Evolutionary conservation across 2,113 vertebrate species (phyloP).

Genomic region (Oxygymnocypris stewartii): DNA sequence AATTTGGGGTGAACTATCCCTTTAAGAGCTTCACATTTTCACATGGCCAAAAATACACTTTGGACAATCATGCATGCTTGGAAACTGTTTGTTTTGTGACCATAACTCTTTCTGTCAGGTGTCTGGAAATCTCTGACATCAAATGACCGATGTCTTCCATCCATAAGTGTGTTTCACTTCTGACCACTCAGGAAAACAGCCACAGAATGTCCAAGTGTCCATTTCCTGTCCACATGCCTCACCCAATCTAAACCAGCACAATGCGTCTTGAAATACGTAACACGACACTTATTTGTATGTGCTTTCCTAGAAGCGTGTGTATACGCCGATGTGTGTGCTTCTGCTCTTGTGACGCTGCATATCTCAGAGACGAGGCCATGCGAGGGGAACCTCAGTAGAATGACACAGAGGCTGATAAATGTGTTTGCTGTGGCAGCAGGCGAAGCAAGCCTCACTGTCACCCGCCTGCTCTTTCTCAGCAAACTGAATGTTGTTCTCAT

Average conservation of each 20-base stretch:
- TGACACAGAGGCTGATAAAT: conserved; percentile 47
- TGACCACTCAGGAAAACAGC: neutral
- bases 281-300: neutral
- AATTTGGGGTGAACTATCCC: neutral
- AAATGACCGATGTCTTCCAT: conserved; percentile 5
- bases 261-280: neutral
- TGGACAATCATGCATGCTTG: neutral
- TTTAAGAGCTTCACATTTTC: neutral
- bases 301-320: neutral
- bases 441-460: conserved; percentile 19
- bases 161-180: neutral
- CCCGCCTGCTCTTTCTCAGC: conserved; percentile 22
- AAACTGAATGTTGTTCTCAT: neutral
- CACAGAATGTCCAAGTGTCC: conserved; percentile 25
- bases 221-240: conserved; percentile 37
- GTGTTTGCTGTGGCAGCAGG: conserved; percentile 38
- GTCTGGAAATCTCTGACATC: neutral
- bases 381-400: neutral
- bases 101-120: conserved; percentile 22
- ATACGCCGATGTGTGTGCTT: neutral
- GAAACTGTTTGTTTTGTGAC: neutral
- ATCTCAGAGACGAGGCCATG: conserved; percentile 3
- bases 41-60: conserved; percentile 15
- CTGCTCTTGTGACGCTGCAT: conserved; percentile 8
- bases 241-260: conserved; percentile 22